Conservation (phyloP, 53 echinoderm and acorn worm genomes). For the Paracentrotus lividus region DNA sequence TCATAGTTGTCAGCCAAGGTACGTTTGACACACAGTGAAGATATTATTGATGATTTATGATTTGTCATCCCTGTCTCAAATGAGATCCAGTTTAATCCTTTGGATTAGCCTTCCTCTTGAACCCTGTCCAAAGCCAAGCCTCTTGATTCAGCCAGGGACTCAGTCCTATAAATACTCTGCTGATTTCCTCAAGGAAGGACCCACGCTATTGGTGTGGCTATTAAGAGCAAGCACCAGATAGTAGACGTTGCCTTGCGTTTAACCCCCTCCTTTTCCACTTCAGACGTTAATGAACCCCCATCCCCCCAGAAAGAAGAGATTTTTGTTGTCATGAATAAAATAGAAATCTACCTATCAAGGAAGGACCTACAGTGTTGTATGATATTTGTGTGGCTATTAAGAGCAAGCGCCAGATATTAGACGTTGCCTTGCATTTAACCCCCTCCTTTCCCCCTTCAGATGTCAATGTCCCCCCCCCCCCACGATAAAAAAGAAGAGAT, state of each 20-base stretch:
- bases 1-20: too few relatives aligned
- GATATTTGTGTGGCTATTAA: not conserved
- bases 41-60: conserved; percentile 28
- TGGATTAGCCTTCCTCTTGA: conserved; percentile 51
- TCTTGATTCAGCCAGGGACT: not conserved
- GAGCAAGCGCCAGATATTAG: not conserved
- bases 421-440: not conserved
- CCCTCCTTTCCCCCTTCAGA: too few relatives aligned
- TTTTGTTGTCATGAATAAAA: not conserved
- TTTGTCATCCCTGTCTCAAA: conserved; percentile 48
- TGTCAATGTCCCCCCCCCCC: not conserved
- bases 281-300: not conserved
- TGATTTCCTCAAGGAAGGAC: not conserved
- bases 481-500: not conserved
- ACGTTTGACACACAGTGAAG: not conserved
- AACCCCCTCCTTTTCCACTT: too few relatives aligned
- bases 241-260: not conserved
- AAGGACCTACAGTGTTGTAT: too few relatives aligned
- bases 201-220: not conserved
- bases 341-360: too few relatives aligned
- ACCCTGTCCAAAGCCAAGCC: not conserved
- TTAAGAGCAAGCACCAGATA: not conserved
- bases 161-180: not conserved
- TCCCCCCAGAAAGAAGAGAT: not conserved
- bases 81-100: not conserved